Evolutionary conservation across 2,888 invertebrate genomes (phyloP).

Genomic region (Coremacera marginata): DNA sequence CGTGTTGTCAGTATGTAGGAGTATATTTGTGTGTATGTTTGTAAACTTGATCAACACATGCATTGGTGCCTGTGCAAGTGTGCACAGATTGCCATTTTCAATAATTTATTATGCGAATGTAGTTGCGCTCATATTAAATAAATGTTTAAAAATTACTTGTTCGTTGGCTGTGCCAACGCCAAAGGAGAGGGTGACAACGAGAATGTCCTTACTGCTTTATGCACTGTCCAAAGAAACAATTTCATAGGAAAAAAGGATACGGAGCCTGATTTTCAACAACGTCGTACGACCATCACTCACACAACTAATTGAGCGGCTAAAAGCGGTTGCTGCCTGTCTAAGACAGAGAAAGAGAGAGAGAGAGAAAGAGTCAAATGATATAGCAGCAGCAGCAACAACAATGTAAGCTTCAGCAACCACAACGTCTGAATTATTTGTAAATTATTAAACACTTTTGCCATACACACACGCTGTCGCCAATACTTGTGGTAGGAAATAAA

Average conservation of each 20-base stretch:
- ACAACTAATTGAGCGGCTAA: slow-evolving; percentile 34
- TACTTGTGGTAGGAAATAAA: slow-evolving; percentile 8
- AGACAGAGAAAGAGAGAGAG: too few relatives aligned
- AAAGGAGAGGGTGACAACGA: not conserved
- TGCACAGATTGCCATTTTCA: slow-evolving; percentile 48
- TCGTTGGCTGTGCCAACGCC: not conserved
- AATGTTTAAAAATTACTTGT: not conserved
- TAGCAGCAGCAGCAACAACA: not conserved
- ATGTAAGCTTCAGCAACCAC: not conserved
- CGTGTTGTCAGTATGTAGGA: not conserved
- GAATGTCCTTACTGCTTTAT: not conserved
- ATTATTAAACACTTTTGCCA: slow-evolving; percentile 18
- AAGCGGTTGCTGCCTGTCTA: not conserved
- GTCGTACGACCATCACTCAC: slow-evolving; percentile 25
- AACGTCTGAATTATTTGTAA: slow-evolving; percentile 2
- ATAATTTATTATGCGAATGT: slow-evolving; percentile 48
- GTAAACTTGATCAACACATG: not conserved
- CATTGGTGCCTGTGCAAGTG: slow-evolving; percentile 19
- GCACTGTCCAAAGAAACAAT: not conserved
- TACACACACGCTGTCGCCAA: not conserved
- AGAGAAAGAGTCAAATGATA: not conserved
- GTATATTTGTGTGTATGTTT: not conserved
- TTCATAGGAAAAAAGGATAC: not conserved
- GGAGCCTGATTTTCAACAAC: not conserved
- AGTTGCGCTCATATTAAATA: slow-evolving; percentile 39